Evolutionary conservation across 2,113 vertebrate species (phyloP).

Genomic region (Rutilus rutilus): DNA sequence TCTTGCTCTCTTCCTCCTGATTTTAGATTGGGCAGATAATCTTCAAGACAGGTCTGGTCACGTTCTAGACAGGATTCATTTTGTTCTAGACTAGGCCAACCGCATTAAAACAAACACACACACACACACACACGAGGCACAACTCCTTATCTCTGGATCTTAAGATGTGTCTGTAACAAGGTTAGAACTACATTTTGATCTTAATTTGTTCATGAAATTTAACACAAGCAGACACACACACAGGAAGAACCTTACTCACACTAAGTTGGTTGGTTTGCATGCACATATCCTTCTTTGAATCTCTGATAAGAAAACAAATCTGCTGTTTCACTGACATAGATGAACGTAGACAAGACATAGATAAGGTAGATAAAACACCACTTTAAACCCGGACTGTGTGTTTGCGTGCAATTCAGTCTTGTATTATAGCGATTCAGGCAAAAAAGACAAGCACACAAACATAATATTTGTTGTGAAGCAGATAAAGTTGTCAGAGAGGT

Average conservation of each 20-base stretch:
- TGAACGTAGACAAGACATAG: too few relatives aligned
- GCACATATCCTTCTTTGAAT: constrained; percentile 32
- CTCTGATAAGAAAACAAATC: constrained; percentile 24
- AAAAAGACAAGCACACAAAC: background rate
- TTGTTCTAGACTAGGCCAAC: background rate
- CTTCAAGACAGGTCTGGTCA: constrained; percentile 26
- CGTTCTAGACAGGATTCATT: constrained; percentile 5
- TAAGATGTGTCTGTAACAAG: background rate
- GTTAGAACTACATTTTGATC: background rate
- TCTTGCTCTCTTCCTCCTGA: background rate
- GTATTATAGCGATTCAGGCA: background rate
- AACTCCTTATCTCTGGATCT: background rate
- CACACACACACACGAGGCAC: too few relatives aligned
- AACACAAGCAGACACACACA: constrained; percentile 4
- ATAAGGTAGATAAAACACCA: background rate
- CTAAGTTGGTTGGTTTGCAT: constrained; percentile 13
- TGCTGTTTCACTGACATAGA: constrained; percentile 2
- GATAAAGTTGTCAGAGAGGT: background rate
- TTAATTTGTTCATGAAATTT: constrained; percentile 8
- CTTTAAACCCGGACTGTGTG: background rate
- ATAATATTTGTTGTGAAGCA: background rate
- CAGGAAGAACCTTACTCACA: background rate
- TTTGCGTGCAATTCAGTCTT: background rate
- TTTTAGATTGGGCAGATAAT: constrained; percentile 18
- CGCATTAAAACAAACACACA: background rate